These are phyloP conservation scores for Marcusenius ussheri DNA, from an alignment of 2,113 vertebrate genomes.

Conservation along the genomic window DNA sequence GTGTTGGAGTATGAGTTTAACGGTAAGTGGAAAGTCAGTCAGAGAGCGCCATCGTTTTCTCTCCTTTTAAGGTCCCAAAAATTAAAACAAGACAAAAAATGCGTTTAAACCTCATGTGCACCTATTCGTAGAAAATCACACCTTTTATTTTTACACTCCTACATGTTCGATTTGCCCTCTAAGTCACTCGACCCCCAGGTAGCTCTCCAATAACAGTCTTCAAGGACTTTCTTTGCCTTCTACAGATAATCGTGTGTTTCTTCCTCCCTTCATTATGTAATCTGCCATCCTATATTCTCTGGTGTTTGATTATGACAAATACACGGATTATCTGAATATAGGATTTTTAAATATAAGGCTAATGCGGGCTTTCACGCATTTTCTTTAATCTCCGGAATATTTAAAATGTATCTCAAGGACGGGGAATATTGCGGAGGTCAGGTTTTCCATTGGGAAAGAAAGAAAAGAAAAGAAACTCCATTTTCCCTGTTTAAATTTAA, in stretches of 20 bases:
- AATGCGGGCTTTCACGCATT: slow-evolving; percentile 66
- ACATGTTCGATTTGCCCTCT: not conserved
- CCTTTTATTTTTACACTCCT: not conserved
- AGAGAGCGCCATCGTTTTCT: slow-evolving; percentile 19
- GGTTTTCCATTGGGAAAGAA: slow-evolving; percentile 38
- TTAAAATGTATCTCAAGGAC: slow-evolving; percentile 66
- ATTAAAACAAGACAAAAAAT: slow-evolving; percentile 1
- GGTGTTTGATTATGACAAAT: slow-evolving; percentile 69
- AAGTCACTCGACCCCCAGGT: slow-evolving; percentile 30
- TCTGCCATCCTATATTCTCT: slow-evolving; percentile 59
- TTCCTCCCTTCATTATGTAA: slow-evolving; percentile 54
- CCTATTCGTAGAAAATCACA: not conserved
- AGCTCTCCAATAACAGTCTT: slow-evolving; percentile 60
- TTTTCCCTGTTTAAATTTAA: slow-evolving; percentile 54
- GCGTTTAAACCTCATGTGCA: not conserved
- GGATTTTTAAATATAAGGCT: slow-evolving; percentile 64
- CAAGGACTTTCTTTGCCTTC: slow-evolving; percentile 53
- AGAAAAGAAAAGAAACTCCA: slow-evolving; percentile 45
- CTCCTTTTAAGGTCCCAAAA: not conserved
- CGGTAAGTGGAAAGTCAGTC: slow-evolving; percentile 51
- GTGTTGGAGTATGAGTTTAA: slow-evolving; percentile 34
- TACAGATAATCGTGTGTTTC: slow-evolving; percentile 58
- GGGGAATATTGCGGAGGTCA: slow-evolving; percentile 61
- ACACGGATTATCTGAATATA: slow-evolving; percentile 62
- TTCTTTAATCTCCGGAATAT: slow-evolving; percentile 67